Base-by-base conservation (phyloP, 2,113 vertebrate genomes). In the Lagopus leucura region DNA sequence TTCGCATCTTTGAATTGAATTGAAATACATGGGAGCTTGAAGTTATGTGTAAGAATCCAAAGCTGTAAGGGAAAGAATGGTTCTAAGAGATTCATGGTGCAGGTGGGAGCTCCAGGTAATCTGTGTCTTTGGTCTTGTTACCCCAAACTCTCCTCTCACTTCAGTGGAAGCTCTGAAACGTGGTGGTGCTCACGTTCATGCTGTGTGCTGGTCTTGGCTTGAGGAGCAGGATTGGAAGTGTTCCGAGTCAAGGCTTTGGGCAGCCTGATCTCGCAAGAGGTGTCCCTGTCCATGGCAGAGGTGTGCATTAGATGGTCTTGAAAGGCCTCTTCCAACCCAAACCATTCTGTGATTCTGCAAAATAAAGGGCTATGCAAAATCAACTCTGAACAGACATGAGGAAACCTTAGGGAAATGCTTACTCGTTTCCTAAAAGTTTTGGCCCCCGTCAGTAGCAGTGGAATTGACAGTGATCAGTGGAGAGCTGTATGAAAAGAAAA, bases 401-500 rank as follows among this genome's bases (percentile, higher is more conserved):
- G 40, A 92, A 61, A 16, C 45, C 34, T 60, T 52, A 14, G 48
- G 50, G 55, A 88, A 74, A 36, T 83, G 48, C 40, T 64, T 78
- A 43, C 76, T 93, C 61, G 0, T 69, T 93, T 86, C 64, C 24
- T 61, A 4, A 22, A 34, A n/a, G 24, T 75, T 91, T 65, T 78
- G 73, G 63, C 86, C 79, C 57, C 67, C 90, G 79, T 80, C 82
- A 69, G 82, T 40, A 13, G 89, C 91, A 77, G 32, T 40, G 78
- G 61, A 52, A 74, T 61, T 67, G 55, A 73, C 57, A 72, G 73
- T 32, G 69, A 72, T 86, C 79, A 32, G 40, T 17, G 1, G 76
- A 96, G 76, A 38, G 40, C 76, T 83, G 81, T 84, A 65, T 69
- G 88, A 93, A 94, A 82, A 88, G 82, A 40, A 83, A 78, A 93